Conservation (phyloP, 2,888 invertebrate species). For the Drosophila pegasa region DNA sequence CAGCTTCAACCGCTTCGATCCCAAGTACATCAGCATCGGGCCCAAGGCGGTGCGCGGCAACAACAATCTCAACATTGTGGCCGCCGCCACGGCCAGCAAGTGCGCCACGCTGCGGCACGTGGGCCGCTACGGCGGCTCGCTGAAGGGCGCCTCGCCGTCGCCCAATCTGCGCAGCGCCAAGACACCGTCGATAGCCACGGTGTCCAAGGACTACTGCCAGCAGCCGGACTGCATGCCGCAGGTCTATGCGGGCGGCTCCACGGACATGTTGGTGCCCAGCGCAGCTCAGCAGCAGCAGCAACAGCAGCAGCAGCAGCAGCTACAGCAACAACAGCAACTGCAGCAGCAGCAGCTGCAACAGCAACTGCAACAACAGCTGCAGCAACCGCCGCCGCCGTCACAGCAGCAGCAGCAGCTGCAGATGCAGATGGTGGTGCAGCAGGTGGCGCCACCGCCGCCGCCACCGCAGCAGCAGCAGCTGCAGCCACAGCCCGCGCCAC, state of each 20-base stretch:
- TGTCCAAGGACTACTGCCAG: constrained; percentile 84
- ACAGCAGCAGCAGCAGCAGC: constrained; percentile 33
- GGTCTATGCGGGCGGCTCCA: constrained; percentile 63
- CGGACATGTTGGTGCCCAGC: constrained; percentile 59
- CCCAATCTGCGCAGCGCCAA: constrained; percentile 85
- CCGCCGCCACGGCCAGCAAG: constrained; percentile 82
- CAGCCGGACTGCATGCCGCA: constrained; percentile 84
- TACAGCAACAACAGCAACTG: constrained; percentile 51
- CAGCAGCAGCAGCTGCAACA: constrained; percentile 52
- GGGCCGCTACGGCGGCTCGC: constrained; percentile 84
- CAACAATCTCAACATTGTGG: constrained; percentile 82
- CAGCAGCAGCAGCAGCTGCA: constrained; percentile 48
- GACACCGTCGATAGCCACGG: constrained; percentile 85
- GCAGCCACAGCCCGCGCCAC: constrained; percentile 75
- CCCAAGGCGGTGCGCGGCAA: constrained; percentile 84
- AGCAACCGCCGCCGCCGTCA: constrained; percentile 76
- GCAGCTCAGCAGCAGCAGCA: constrained; percentile 39
- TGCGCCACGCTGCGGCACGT: constrained; percentile 85
- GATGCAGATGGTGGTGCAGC: constrained; percentile 54
- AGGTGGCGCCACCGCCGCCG: constrained; percentile 55
- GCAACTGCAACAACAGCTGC: constrained; percentile 64
- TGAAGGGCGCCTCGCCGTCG: constrained; percentile 83
- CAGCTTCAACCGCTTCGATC: constrained; percentile 85
- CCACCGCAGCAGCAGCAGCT: constrained; percentile 54
- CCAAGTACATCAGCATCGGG: constrained; percentile 85